phyloP scores from a whole-genome alignment of 2,888 invertebrate species.

The Noctua pronuba region DNA sequence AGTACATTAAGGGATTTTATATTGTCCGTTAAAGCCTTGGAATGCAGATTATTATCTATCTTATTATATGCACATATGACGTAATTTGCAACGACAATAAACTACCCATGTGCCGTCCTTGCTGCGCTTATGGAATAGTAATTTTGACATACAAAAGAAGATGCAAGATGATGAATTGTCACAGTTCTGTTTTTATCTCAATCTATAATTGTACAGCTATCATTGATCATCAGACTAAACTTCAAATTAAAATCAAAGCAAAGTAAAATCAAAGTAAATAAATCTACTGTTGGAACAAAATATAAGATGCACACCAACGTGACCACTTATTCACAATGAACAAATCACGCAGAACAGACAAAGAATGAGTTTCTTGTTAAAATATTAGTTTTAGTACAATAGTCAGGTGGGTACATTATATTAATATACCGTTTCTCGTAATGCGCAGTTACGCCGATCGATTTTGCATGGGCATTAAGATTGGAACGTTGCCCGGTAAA shows the following conservation, averaged over 20 bases:
- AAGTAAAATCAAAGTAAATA: background rate
- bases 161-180: too few species aligned
- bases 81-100: slow-evolving; percentile 24
- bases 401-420: slow-evolving; percentile 14
- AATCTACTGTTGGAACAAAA: slow-evolving; percentile 1
- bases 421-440: slow-evolving; percentile 42
- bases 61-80: slow-evolving; percentile 21
- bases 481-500: slow-evolving; percentile 62
- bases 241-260: background rate
- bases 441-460: slow-evolving; percentile 52
- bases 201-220: background rate
- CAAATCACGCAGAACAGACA: slow-evolving; percentile 26
- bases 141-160: slow-evolving; percentile 10
- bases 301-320: slow-evolving; percentile 8
- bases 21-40: slow-evolving; percentile 20
- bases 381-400: slow-evolving; percentile 47
- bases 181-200: background rate
- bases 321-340: background rate
- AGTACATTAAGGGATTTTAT: background rate
- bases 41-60: background rate
- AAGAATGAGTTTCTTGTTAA: slow-evolving; percentile 21
- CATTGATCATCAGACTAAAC: background rate
- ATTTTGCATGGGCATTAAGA: slow-evolving; percentile 55
- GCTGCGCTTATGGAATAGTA: slow-evolving; percentile 28
- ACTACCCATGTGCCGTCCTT: slow-evolving; percentile 2